Evolutionary conservation across 2,113 vertebrate genomes (phyloP), one percentile per base, ranked within the genome.

Genomic region (Hypomesus transpacificus): DNA sequence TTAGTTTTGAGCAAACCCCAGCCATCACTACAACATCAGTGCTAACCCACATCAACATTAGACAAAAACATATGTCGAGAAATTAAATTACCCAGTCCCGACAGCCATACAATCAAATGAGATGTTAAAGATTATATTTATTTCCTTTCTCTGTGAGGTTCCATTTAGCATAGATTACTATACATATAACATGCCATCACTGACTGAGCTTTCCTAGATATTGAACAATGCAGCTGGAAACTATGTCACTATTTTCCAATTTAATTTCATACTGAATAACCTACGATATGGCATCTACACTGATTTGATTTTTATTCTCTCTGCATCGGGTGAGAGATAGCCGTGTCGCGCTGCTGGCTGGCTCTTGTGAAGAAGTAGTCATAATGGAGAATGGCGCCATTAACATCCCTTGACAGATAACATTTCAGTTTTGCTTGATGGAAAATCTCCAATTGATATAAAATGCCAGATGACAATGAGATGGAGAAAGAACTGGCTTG

Each of bases 211-310:
- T 87, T 86, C 83, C 64, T 86, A 79, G 80, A 86, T 86, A 89
- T 90, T 88, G 86, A 91, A 90, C 90, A 90, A 91, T 86, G 85
- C 73, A 78, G 60, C 69, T 76, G 84, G 84, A 88, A 87, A 87
- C 80, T 76, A 78, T 83, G 75, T 70, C 78, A 78, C 83, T 87
- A 82, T 86, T 89, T 89, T 86, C 82, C 87, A 88, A 85, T 90
- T 91, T 90, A 86, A 91, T 91, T 90, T 91, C 82, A 84, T 85
- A 88, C 83, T 85, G 87, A 91, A 89, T 90, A 90, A 92, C 89
- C 88, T 86, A 87, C 73, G 2, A 71, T 80, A 81, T 85, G 60
- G 71, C 51, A 22, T 14, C 18, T 26, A 66, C 56, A 66, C 62
- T 71, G 86, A 91, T 89, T 87, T 85, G 86, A 85, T 87, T 87